Percentiles rank a stretch among this genome's conserved stretches.
Evolutionary conservation across 2,888 invertebrate genomes (phyloP).

Genomic region (Aleiodes testaceus): DNA sequence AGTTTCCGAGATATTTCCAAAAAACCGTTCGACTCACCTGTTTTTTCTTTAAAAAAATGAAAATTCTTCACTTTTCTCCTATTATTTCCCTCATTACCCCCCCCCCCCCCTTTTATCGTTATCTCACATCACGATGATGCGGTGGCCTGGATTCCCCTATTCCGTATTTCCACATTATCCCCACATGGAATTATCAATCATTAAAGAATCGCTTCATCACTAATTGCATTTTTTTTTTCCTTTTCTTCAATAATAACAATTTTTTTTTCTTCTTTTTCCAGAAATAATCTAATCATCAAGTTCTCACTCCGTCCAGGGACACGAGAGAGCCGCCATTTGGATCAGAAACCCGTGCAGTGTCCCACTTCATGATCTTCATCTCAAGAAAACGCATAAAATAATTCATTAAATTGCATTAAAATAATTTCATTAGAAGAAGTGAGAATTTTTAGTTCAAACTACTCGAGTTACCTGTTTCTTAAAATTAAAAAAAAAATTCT

Average conservation of each 20-base stretch:
- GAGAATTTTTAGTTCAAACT: constrained; percentile 30
- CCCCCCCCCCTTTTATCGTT: constrained; percentile 2
- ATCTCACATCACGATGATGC: constrained; percentile 27
- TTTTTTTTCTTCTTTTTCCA: constrained; percentile 24
- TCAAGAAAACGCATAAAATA: constrained; percentile 29
- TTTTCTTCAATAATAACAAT: constrained; percentile 20
- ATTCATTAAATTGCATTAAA: constrained; percentile 43
- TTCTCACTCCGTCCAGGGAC: constrained; percentile 31
- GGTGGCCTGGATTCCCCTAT: constrained; percentile 36
- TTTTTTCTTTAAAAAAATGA: too few species aligned
- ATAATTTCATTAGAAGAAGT: constrained; percentile 24
- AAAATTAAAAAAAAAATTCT: constrained; percentile 6
- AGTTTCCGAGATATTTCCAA: too few species aligned
- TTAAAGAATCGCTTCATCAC: constrained; percentile 24
- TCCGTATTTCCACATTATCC: constrained; percentile 33
- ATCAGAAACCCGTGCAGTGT: constrained; percentile 30
- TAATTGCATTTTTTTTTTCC: constrained; percentile 13
- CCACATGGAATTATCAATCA: constrained; percentile 28
- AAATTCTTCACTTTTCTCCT: background rate
- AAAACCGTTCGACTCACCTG: too few species aligned
- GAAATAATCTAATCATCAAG: constrained; percentile 34
- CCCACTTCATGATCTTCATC: constrained; percentile 4
- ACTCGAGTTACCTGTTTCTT: constrained; percentile 49
- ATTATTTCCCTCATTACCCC: constrained; percentile 31
- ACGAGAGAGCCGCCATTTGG: constrained; percentile 1